These are phyloP conservation scores for Drosophila pseudoobscura DNA, from an alignment of 1,140 invertebrate species.

Conservation along the genomic window DNA sequence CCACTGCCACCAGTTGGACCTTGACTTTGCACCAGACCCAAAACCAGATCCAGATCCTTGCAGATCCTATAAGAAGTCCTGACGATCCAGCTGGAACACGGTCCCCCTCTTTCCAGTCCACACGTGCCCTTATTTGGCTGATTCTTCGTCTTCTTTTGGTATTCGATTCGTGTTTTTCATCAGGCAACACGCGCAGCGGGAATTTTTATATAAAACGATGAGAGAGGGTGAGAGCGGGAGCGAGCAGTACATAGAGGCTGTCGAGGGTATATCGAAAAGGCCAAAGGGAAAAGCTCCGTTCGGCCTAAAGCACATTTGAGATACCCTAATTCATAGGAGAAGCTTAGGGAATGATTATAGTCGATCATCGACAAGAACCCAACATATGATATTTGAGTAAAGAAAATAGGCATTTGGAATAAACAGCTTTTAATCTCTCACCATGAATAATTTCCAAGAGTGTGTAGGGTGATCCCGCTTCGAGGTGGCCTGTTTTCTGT, in stretches of 20 bases:
- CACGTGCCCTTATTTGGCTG: conserved; percentile 76
- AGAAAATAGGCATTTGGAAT: no score
- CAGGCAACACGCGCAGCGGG: conserved; percentile 50
- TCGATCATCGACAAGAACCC: not conserved
- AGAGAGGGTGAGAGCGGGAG: conserved; percentile 22
- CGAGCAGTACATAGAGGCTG: conserved; percentile 12
- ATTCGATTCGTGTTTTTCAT: conserved; percentile 33
- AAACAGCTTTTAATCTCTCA: not conserved
- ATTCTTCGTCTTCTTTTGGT: conserved; percentile 30
- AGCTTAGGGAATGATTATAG: no score
- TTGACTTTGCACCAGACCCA: conserved; percentile 62
- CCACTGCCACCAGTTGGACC: conserved; percentile 39
- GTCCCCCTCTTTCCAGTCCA: conserved; percentile 25
- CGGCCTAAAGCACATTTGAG: not conserved
- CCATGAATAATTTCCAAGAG: not conserved
- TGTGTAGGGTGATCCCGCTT: conserved; percentile 18
- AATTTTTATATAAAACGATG: conserved; percentile 44
- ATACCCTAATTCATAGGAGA: not conserved
- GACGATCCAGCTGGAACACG: conserved; percentile 10
- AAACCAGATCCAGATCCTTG: conserved; percentile 40
- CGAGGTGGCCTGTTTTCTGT: not conserved
- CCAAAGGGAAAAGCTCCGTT: not conserved
- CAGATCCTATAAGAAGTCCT: conserved; percentile 50
- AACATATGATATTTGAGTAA: not conserved
- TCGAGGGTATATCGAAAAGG: conserved; percentile 45